Evolutionary conservation across 2,113 vertebrate genomes (phyloP), one percentile per base, ranked within the genome.

Genomic region (Pagrus major): DNA sequence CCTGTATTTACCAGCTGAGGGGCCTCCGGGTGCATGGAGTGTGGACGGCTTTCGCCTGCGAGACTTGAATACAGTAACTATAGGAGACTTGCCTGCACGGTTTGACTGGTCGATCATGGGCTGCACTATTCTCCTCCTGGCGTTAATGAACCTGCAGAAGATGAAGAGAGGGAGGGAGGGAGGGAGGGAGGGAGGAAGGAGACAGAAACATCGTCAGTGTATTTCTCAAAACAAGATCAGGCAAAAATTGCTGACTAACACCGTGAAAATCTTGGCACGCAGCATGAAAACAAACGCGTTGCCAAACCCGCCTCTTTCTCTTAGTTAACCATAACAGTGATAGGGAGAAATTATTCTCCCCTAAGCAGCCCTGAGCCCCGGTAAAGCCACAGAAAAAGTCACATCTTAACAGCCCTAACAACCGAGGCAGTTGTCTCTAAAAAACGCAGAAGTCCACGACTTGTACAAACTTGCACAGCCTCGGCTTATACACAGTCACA

Each of bases 101-200:
- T 99, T 99, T 88, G 98, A 99, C 96, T 99, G 98, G 96, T 99
- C 98, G 94, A 99, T 99, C 98, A 99, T 99, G 86, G 98, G 98
- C 91, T 99, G 98, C 84, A 99, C 98, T 98, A 99, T 99, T 97
- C 98, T 98, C 96, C 98, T 98, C 94, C 98, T 96, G 88, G 98
- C 98, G 66, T 99, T 99, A 93, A 99, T 99, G 96, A 99, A 99
- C 98, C 98, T 99, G 95, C 20, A 79, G 71, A 88, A 95, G 76
- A 93, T 81, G 87, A 68, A 12, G 61, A 76, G 58, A 23, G 56
- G 42, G 51, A 66, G 54, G 23, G 52, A 71, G 3, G 41, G 65
- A 42, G 42, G 44, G 42, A 16, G 55, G 39, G 56, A n/a, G 66
- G 52, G 73, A 7, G 41, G 41, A 41, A 58, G 59, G 76, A 78